A percentile compares a stretch with the other conserved stretches of the same genome.
Evolutionary conservation across 2,797 vertebrate species (phyloP).

Genomic region (Pseudotriccus pelzelni): DNA sequence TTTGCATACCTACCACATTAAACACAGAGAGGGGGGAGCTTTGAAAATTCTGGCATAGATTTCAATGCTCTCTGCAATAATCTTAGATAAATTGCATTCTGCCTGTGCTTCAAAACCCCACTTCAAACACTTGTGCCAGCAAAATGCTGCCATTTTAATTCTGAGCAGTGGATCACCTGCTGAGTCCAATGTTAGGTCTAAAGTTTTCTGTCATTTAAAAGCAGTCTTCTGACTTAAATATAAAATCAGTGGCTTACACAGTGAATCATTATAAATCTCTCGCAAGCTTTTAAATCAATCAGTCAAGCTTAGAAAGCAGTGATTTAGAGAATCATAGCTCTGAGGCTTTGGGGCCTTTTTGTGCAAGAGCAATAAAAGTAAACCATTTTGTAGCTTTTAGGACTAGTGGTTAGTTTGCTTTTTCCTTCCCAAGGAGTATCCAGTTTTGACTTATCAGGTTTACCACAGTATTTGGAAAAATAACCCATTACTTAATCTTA

Average conservation of each 20-base stretch:
- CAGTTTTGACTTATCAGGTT: constrained; percentile 55
- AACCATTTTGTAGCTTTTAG: constrained; percentile 80
- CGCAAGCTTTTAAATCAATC: constrained; percentile 89
- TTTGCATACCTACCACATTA: constrained; percentile 38
- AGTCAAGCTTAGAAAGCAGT: constrained; percentile 83
- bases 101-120: constrained; percentile 31
- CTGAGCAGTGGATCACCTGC: constrained; percentile 71
- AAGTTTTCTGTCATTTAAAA: constrained; percentile 78
- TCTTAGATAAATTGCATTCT: constrained; percentile 59
- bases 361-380: constrained; percentile 75
- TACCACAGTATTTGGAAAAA: background rate
- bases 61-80: constrained; percentile 42
- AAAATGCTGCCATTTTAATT: constrained; percentile 70
- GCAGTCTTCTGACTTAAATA: constrained; percentile 76
- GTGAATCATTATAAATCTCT: constrained; percentile 85
- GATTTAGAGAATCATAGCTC: constrained; percentile 82
- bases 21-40: constrained; percentile 31
- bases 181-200: constrained; percentile 66
- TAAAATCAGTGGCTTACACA: constrained; percentile 82
- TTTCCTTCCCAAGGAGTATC: constrained; percentile 63
- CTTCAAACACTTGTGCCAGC: constrained; percentile 63
- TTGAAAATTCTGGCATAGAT: constrained; percentile 47
- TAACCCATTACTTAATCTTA: constrained; percentile 28
- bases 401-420: constrained; percentile 71
- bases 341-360: constrained; percentile 77